Evolutionary conservation across 2,113 vertebrate genomes (phyloP).

Genomic region (Egretta garzetta): DNA sequence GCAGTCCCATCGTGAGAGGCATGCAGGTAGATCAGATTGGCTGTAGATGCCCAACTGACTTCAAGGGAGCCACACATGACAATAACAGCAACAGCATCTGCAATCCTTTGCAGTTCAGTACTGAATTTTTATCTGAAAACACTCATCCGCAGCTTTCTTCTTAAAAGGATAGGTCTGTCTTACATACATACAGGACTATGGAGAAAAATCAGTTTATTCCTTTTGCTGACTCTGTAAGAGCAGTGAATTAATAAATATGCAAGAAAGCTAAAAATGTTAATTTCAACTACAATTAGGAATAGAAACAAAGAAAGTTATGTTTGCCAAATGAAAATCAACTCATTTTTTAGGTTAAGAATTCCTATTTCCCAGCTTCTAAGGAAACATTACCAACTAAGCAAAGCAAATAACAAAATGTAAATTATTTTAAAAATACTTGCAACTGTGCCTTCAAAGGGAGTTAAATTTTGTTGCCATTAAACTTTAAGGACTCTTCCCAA

Average conservation of each 20-base stretch:
- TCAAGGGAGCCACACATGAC: not conserved
- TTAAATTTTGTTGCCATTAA: constrained; percentile 32
- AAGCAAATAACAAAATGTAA: not conserved
- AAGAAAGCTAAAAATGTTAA: not conserved
- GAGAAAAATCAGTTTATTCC: not conserved
- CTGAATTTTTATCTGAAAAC: not conserved
- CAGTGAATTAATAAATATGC: not conserved
- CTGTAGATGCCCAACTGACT: too few species aligned
- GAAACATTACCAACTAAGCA: not conserved
- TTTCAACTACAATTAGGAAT: not conserved
- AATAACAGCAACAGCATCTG: not conserved
- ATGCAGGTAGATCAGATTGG: too few species aligned
- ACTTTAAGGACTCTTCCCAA: not conserved
- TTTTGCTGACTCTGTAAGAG: not conserved
- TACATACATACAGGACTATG: not conserved
- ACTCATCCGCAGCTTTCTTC: not conserved
- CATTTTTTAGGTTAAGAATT: not conserved
- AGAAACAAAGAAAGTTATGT: not conserved
- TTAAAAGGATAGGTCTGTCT: not conserved
- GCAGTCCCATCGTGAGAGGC: not conserved
- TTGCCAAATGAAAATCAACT: not conserved
- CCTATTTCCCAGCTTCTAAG: not conserved
- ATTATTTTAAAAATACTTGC: not conserved
- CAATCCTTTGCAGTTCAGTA: not conserved
- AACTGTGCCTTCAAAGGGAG: constrained; percentile 14